Conservation (phyloP, 2,113 vertebrate genomes). For the Myiozetetes cayanensis region DNA sequence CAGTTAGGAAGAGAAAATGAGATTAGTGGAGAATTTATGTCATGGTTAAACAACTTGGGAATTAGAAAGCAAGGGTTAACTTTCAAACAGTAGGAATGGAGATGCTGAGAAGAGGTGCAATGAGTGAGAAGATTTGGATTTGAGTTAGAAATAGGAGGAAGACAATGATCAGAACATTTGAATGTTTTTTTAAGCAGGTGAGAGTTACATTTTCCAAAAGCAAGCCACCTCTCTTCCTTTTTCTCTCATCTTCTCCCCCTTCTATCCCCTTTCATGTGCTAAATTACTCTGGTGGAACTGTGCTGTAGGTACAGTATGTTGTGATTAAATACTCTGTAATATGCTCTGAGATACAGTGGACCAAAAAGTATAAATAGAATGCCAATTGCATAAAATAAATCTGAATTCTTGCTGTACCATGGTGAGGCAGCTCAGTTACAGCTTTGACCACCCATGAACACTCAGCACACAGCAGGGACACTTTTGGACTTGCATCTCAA, state of each 20-base stretch:
- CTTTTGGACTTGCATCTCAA: constrained; percentile 45
- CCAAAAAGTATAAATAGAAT: constrained; percentile 44
- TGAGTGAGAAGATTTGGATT: background rate
- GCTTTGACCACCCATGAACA: constrained; percentile 24
- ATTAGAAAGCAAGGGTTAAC: background rate
- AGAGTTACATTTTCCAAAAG: background rate
- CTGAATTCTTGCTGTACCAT: constrained; percentile 49
- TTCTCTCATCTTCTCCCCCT: background rate
- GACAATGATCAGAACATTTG: background rate
- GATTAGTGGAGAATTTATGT: background rate
- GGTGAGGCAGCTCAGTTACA: constrained; percentile 54
- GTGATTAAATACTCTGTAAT: constrained; percentile 36
- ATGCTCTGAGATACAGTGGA: background rate
- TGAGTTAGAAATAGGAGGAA: background rate
- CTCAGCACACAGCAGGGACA: background rate
- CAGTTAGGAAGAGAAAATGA: background rate
- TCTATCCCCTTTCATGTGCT: background rate
- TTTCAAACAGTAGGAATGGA: background rate
- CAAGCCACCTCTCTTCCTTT: background rate
- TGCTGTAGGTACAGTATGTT: constrained; percentile 46
- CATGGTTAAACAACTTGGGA: background rate
- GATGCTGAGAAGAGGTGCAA: background rate
- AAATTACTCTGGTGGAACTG: constrained; percentile 1
- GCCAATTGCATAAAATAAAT: constrained; percentile 58
- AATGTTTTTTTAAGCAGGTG: background rate